phyloP scores from a whole-genome alignment of 92 coral and sea anemone genomes.

The Umimayanthus kanabou region DNA sequence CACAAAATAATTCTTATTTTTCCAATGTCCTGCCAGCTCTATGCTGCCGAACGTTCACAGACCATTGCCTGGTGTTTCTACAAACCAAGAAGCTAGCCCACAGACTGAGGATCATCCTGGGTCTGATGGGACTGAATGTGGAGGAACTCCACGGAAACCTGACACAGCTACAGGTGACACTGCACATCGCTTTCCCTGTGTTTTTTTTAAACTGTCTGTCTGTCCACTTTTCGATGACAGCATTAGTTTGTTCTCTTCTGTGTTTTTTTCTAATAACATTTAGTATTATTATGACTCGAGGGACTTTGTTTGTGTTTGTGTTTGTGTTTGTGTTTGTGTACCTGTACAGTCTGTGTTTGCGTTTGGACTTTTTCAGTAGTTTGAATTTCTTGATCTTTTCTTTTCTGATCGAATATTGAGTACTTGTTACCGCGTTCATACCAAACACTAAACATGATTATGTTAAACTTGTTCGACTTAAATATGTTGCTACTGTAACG shows the following conservation, averaged over 20 bases:
- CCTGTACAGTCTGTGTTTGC: background rate
- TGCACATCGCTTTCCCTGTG: background rate
- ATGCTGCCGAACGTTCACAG: slow-evolving; percentile 85
- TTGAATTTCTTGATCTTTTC: too few species aligned
- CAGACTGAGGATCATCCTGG: slow-evolving; percentile 81
- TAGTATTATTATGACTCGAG: too few species aligned
- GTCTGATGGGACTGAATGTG: slow-evolving; percentile 82
- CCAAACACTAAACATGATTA: too few species aligned
- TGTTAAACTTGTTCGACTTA: too few species aligned
- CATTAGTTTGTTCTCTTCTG: background rate
- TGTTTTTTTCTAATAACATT: too few species aligned
- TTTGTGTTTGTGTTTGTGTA: background rate
- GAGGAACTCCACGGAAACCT: slow-evolving; percentile 97
- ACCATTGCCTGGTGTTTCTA: slow-evolving; percentile 87
- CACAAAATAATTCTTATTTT: background rate
- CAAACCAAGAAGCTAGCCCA: slow-evolving; percentile 92
- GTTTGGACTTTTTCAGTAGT: too few species aligned
- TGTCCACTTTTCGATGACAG: background rate
- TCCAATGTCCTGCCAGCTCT: slow-evolving; percentile 58
- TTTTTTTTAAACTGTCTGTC: background rate
- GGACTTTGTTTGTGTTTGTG: background rate
- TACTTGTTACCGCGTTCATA: too few species aligned
- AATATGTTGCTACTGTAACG: too few species aligned
- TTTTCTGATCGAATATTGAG: too few species aligned
- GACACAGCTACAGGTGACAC: slow-evolving; percentile 87